Percentiles rank a stretch among this genome's conserved stretches.
Evolutionary conservation across 2,797 vertebrate species (phyloP).

Genomic region (Phoebastria nigripes): DNA sequence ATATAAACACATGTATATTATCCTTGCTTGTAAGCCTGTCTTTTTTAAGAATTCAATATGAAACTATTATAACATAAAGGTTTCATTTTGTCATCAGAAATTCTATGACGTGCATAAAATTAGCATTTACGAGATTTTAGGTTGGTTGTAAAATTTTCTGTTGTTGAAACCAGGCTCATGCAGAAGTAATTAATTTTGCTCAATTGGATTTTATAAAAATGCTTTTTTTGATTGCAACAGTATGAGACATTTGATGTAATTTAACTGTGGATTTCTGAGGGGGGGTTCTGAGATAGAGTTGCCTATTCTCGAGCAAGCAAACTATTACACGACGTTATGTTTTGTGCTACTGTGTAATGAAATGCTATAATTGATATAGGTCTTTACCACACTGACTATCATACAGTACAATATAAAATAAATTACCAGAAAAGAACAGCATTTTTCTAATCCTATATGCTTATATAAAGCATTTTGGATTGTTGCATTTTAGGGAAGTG

Average conservation of each 20-base stretch:
- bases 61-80: not conserved
- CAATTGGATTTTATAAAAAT: constrained; percentile 29
- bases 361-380: constrained; percentile 53
- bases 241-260: constrained; percentile 13
- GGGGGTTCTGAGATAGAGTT: not conserved
- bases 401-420: constrained; percentile 51
- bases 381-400: constrained; percentile 35
- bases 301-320: not conserved
- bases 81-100: constrained; percentile 14
- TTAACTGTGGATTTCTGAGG: constrained; percentile 13
- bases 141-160: not conserved
- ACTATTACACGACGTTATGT: not conserved
- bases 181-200: constrained; percentile 47
- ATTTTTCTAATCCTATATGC: constrained; percentile 48
- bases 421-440: constrained; percentile 48
- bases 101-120: not conserved
- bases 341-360: constrained; percentile 50
- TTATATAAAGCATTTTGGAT: constrained; percentile 44
- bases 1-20: not conserved
- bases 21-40: not conserved
- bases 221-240: constrained; percentile 4
- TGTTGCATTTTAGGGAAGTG: constrained; percentile 31
- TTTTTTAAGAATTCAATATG: not conserved
- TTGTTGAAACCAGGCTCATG: not conserved
- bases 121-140: not conserved